These are phyloP conservation scores for Syrista parreyssii DNA, from an alignment of 2,888 invertebrate species.

Conservation along the genomic window DNA sequence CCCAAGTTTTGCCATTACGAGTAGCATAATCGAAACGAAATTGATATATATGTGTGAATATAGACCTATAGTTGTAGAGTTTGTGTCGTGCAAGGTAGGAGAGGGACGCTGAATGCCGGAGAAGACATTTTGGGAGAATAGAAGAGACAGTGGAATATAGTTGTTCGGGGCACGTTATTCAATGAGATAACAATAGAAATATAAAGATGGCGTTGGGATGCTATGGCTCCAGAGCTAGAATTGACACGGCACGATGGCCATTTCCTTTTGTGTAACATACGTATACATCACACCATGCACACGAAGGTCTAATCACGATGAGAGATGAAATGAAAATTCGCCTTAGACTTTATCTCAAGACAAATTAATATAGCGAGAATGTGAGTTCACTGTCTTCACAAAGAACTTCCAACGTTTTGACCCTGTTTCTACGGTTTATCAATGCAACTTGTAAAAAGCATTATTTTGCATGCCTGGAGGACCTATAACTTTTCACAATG, in stretches of 20 bases:
- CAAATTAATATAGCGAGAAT: neutral
- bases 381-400: neutral
- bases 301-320: neutral
- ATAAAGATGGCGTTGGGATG: neutral
- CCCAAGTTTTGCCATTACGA: conserved; percentile 43
- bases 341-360: neutral
- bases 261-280: neutral
- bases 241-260: neutral
- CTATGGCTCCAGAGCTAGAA: neutral
- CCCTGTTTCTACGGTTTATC: neutral
- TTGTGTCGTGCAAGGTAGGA: conserved; percentile 36
- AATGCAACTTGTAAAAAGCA: neutral
- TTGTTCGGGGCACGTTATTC: neutral
- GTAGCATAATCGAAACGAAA: conserved; percentile 38
- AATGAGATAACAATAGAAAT: neutral
- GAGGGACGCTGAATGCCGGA: neutral
- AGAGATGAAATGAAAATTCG: neutral
- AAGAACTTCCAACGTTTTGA: neutral
- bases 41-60: conserved; percentile 52
- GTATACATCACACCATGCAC: neutral
- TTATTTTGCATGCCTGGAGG: neutral
- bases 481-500: neutral
- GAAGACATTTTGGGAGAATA: neutral
- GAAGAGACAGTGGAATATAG: neutral
- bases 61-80: conserved; percentile 44